Base-by-base conservation (phyloP, 2,797 vertebrate species). In the Muscicapa striata region DNA sequence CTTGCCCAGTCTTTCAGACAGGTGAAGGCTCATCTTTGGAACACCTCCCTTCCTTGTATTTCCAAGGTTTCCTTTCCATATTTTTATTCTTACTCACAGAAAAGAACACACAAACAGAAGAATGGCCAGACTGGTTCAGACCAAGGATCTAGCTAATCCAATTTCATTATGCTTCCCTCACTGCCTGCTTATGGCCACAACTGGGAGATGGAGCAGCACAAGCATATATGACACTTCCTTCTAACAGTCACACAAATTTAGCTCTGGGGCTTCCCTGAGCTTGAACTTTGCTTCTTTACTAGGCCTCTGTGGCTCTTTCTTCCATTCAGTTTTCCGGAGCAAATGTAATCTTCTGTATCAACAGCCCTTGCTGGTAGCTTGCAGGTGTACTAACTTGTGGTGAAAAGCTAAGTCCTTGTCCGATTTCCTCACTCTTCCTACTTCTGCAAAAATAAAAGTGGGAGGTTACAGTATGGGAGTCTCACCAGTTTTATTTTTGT, bases 391-490 rank as follows among this genome's bases (percentile, higher is more conserved):
- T 70, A n/a, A 5, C 15, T 49, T 12, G 18, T 46, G 26, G 8
- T 86, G 87, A 67, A 89, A 84, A 87, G 17, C 32, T 27, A 61
- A 57, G 21, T 54, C 17, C 4, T 76, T 21, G 70, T 92, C 61
- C 46, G 23, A 63, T 84, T 84, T 89, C 61, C 38, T 89, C 48
- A 11, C 13, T 64, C 61, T 83, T 91, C 48, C 78, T 87, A 67
- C 59, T 88, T 49, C 26, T 83, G 46, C 68, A 85, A 80, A 96
- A 94, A 92, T 61, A 54, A 46, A 93, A 87, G 43, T 81, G 51
- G 12, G 68, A 77, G 4, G 4, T 70, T 91, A 48, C n/a, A 74
- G 61, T 64, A 83, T 63, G 34, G 75, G 27, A 69, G 80, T 63
- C 29, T 95, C 40, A 70, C 32, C 26, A 21, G 21, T 93, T 94